These are phyloP conservation scores for Zapus hudsonius DNA, from an alignment of 2,113 vertebrate species.

Conservation along the genomic window DNA sequence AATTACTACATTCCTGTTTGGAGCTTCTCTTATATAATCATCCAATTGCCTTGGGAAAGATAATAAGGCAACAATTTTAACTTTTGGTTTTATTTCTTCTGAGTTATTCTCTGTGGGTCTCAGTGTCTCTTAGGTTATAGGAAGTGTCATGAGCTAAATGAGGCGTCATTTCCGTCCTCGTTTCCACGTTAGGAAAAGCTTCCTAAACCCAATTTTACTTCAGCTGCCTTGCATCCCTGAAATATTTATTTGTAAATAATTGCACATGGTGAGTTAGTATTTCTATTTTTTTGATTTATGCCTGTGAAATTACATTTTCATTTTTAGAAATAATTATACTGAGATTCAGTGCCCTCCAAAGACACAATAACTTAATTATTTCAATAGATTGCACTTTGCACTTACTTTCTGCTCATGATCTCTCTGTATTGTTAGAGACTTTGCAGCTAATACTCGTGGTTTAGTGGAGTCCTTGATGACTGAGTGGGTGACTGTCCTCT, in stretches of 20 bases:
- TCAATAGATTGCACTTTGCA: background rate
- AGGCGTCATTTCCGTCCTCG: background rate
- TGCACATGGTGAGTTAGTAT: background rate
- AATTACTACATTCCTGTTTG: no score
- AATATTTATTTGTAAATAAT: constrained; percentile 19
- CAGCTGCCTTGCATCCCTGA: background rate
- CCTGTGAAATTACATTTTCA: constrained; percentile 25
- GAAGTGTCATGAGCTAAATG: background rate
- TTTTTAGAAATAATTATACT: constrained; percentile 58
- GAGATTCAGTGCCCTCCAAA: background rate
- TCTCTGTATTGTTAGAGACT: constrained; percentile 8
- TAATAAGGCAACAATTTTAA: constrained; percentile 1
- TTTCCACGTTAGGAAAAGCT: constrained; percentile 25
- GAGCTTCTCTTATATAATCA: no score
- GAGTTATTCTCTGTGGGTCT: constrained; percentile 33
- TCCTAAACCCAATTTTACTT: constrained; percentile 18
- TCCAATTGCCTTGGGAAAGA: background rate
- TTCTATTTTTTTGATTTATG: constrained; percentile 20
- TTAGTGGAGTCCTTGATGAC: background rate
- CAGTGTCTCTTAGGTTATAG: background rate
- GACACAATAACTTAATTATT: constrained; percentile 35
- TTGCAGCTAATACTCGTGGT: background rate
- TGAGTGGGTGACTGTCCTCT: background rate
- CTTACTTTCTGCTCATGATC: constrained; percentile 48
- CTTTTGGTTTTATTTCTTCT: constrained; percentile 23